Base-by-base conservation (phyloP, 2,888 invertebrate genomes). In the Patella ulyssiponensis region DNA sequence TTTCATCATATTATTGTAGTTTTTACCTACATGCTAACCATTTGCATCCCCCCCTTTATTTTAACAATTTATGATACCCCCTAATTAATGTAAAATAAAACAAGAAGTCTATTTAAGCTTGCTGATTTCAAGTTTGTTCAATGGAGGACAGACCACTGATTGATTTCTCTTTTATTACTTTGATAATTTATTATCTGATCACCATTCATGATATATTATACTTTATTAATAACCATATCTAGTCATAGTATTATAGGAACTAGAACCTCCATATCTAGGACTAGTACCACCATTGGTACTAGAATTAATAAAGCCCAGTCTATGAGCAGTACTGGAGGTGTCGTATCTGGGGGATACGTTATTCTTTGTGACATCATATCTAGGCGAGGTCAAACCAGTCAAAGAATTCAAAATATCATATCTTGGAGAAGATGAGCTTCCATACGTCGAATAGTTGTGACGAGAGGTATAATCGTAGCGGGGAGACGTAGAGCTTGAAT, bases 201-300 rank as follows among this genome's bases (percentile, higher is more conserved):
- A 44, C 9, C 44, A 44, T 44, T 44, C 44, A 44, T 33, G 33
- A 33, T 44, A 44, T 44, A 44, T 44, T 7, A 44, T 44, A 44
- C 44, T 5, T 44, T 20, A 20, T 20, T 64, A 64, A 64, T 64
- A 64, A 20, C 64, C 64, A 64, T 64, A 64, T 64, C 64, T 64
- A 12, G 64, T 64, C 64, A 64, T 64, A 12, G 64, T 64, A 20
- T 64, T 64, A 64, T 64, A 64, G 44, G 44, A 44, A 64, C 64
- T 64, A 23, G 64, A 64, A 64, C 20, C 20, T 23, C 64, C 64
- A 64, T 64, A 64, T 64, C 64, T 64, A 64, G 64, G 64, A 64
- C 64, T 64, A 23, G 64, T 64, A 64, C 64, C 23, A 20, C 23
- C 23, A 23, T 23, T 12, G 44, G 44, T 44, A 64, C 64, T 64